Evolutionary conservation across 2,113 vertebrate species (phyloP).

Genomic region (Australoheros scitulus): DNA sequence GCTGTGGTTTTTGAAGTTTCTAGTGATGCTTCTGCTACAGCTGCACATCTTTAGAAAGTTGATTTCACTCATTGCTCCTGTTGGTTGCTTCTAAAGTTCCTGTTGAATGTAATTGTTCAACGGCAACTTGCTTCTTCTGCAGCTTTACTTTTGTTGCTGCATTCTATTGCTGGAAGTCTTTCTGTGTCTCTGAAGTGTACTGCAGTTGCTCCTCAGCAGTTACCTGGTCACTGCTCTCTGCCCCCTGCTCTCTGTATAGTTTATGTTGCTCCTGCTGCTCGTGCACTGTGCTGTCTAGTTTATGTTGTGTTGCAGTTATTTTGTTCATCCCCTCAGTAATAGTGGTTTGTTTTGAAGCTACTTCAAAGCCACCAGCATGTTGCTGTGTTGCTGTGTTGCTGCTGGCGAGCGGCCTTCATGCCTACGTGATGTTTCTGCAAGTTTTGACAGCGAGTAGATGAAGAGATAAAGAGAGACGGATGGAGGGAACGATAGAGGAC

Average conservation of each 20-base stretch:
- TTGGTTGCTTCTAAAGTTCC: neutral
- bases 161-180: neutral
- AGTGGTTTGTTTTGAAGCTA: conserved; percentile 44
- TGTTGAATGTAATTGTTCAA: neutral
- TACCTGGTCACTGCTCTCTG: fast-evolving
- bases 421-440: conserved; percentile 70
- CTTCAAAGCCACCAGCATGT: conserved; percentile 67
- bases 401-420: conserved; percentile 38
- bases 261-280: conserved; percentile 25
- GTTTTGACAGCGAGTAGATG: conserved; percentile 45
- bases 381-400: conserved; percentile 16
- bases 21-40: neutral
- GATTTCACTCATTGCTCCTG: neutral
- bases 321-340: neutral
- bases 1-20: neutral
- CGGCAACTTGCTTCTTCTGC: no score
- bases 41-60: neutral
- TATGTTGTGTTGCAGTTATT: conserved; percentile 33
- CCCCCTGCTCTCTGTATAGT: conserved; percentile 27
- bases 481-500: conserved; percentile 31
- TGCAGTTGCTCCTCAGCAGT: neutral
- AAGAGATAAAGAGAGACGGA: conserved; percentile 26
- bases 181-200: neutral
- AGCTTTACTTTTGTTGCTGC: neutral
- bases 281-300: conserved; percentile 40